These are phyloP conservation scores for Rhynchotus rufescens DNA, from an alignment of 2,797 vertebrate genomes.

Conservation along the genomic window DNA sequence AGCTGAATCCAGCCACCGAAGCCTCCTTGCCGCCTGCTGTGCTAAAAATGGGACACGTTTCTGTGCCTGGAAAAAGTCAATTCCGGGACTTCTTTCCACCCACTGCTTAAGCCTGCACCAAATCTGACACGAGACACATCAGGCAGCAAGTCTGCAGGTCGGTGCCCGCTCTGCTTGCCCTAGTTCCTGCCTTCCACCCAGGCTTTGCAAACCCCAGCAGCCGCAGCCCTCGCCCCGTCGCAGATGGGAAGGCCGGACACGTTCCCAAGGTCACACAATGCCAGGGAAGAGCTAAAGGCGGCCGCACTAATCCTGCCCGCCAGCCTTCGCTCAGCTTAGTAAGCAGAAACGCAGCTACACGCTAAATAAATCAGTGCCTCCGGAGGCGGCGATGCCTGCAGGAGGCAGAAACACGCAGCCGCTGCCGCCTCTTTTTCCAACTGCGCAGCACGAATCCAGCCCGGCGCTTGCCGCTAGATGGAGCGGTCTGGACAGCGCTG, in stretches of 20 bases:
- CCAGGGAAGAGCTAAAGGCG: not conserved
- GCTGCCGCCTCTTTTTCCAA: not conserved
- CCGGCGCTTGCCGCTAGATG: slow-evolving; percentile 61
- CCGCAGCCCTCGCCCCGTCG: rapidly evolving
- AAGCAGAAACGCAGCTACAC: not conserved
- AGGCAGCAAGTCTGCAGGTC: rapidly evolving
- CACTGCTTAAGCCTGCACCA: not conserved
- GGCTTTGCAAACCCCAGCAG: not conserved
- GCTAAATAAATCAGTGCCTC: rapidly evolving
- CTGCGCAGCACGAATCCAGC: not conserved
- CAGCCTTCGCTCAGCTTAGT: not conserved
- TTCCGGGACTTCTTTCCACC: not conserved
- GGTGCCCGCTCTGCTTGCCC: not conserved
- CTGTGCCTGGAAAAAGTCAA: not conserved
- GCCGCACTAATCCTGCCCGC: not conserved
- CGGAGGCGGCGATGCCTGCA: not conserved
- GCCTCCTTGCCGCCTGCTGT: not conserved
- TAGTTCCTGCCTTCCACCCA: not conserved
- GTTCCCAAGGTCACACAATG: slow-evolving; percentile 50
- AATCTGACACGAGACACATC: not conserved
- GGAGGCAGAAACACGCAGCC: not conserved
- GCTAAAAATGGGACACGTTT: not conserved
- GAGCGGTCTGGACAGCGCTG: slow-evolving; percentile 19
- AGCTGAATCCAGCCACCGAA: not conserved
- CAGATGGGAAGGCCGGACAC: not conserved